These are phyloP conservation scores for Flexamia atlantica DNA, from an alignment of 2,888 invertebrate genomes.

Conservation along the genomic window DNA sequence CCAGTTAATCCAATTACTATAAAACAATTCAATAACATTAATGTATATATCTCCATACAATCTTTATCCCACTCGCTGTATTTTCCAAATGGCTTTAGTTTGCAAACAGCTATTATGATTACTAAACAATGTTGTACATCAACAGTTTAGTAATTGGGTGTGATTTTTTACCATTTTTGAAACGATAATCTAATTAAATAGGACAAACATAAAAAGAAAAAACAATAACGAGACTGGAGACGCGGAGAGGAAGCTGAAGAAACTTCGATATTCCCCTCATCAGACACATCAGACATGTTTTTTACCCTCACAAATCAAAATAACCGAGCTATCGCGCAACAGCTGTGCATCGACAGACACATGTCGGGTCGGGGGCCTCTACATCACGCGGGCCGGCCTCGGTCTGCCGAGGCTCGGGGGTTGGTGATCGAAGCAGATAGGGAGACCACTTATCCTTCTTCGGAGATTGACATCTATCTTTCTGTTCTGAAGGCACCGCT, in stretches of 20 bases:
- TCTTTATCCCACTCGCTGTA: too few species aligned
- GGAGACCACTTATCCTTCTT: not conserved
- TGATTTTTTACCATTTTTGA: too few species aligned
- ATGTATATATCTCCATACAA: too few species aligned
- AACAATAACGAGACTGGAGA: too few species aligned
- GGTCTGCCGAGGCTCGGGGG: not conserved
- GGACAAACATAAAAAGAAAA: too few species aligned
- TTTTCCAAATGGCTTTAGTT: too few species aligned
- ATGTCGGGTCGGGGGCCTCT: not conserved
- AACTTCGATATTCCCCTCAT: slow-evolving; percentile 6
- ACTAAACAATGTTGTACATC: too few species aligned
- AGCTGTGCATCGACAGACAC: slow-evolving; percentile 8
- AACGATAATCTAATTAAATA: too few species aligned
- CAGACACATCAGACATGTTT: slow-evolving; percentile 23
- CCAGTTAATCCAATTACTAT: too few species aligned
- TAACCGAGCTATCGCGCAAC: not conserved
- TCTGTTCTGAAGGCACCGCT: not conserved
- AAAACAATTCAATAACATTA: too few species aligned
- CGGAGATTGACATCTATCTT: not conserved
- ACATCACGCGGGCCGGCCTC: not conserved
- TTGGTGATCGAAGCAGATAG: not conserved
- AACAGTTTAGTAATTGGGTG: too few species aligned
- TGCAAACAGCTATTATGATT: too few species aligned
- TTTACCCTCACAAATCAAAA: slow-evolving; percentile 38
- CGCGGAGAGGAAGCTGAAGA: not conserved